Evolutionary conservation across 2,888 invertebrate species (phyloP).

Genomic region (Lepidocyrtinus sp.): DNA sequence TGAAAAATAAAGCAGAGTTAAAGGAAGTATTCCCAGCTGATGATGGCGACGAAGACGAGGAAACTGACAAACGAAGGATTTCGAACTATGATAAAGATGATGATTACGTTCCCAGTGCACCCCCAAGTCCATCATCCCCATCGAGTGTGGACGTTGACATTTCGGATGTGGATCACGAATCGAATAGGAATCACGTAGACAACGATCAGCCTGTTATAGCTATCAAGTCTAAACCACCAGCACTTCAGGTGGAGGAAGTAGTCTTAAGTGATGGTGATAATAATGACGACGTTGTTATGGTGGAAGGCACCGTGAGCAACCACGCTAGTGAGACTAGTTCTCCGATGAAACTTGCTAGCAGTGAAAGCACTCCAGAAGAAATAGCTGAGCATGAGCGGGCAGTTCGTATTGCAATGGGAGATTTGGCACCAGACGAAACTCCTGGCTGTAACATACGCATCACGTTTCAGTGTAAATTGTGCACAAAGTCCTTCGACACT

Average conservation of each 20-base stretch:
- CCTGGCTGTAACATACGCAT: not conserved
- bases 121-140: not conserved
- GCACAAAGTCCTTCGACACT: conserved; percentile 31
- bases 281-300: too few species aligned
- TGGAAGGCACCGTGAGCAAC: too few species aligned
- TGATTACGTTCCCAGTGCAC: not conserved
- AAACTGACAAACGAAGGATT: not conserved
- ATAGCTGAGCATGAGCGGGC: conserved; percentile 43
- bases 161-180: too few species aligned
- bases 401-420: conserved; percentile 26
- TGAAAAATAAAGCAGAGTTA: not conserved
- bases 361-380: too few species aligned
- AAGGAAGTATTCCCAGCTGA: not conserved
- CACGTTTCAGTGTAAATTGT: conserved; percentile 45
- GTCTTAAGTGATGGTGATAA: conserved; percentile 23
- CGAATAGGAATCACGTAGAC: too few species aligned
- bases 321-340: too few species aligned
- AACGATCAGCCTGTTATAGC: too few species aligned
- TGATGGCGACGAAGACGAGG: not conserved
- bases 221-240: not conserved
- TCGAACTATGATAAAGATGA: not conserved
- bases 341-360: too few species aligned
- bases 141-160: not conserved
- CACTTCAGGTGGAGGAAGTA: conserved; percentile 10
- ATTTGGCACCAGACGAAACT: not conserved